phyloP scores from a whole-genome alignment of 2,113 vertebrate genomes.

The Geococcyx californianus region DNA sequence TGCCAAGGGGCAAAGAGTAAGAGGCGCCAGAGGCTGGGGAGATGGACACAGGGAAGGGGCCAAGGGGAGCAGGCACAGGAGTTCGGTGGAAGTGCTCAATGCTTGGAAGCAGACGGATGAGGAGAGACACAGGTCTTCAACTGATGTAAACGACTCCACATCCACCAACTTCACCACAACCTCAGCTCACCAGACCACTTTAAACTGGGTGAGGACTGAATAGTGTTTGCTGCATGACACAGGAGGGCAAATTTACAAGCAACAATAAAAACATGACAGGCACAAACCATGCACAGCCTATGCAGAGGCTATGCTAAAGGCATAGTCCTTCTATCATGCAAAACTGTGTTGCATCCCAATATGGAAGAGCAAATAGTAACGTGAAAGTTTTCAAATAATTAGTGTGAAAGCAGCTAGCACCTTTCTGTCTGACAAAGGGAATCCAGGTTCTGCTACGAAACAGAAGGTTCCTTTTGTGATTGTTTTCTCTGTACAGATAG shows the following conservation, averaged over 20 bases:
- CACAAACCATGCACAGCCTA: not conserved
- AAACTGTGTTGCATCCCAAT: not conserved
- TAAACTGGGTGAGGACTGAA: not conserved
- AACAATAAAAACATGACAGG: not conserved
- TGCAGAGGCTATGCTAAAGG: not conserved
- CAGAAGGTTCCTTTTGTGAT: not conserved
- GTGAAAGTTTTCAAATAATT: not conserved
- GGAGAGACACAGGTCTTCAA: not conserved
- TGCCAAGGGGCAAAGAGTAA: not conserved
- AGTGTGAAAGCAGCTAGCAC: not conserved
- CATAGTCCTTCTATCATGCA: not conserved
- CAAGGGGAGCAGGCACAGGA: accelerated
- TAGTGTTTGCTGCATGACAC: accelerated
- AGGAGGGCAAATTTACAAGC: not conserved
- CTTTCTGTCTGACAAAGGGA: not conserved
- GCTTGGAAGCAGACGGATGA: not conserved
- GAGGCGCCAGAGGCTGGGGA: not conserved
- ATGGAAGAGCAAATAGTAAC: not conserved
- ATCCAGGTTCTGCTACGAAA: not conserved
- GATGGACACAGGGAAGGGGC: not conserved
- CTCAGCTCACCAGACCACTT: not conserved
- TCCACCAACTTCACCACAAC: not conserved
- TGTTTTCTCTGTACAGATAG: not conserved
- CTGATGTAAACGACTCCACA: not conserved
- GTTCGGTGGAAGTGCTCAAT: not conserved